Conservation (phyloP, 2,113 vertebrate genomes). For the Leiothrix lutea region DNA sequence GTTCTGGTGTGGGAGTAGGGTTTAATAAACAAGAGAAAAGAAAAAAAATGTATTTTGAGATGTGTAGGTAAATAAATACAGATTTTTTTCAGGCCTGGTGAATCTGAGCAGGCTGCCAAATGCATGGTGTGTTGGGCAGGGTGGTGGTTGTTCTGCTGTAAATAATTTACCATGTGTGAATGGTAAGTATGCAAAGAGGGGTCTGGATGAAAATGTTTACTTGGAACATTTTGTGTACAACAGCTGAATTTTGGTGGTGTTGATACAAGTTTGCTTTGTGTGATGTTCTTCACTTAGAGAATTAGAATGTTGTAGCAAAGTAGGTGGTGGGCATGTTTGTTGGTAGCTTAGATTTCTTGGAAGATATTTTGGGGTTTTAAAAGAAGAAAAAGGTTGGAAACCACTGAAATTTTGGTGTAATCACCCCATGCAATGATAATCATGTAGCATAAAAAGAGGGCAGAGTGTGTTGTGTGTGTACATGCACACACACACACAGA, state of each 20-base stretch:
- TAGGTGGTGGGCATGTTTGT: background rate
- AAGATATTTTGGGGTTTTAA: background rate
- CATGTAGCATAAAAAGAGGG: no score
- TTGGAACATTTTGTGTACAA: background rate
- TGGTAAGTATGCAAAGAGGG: slow-evolving; percentile 15
- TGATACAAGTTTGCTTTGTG: background rate
- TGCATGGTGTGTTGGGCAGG: background rate
- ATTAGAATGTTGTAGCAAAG: background rate
- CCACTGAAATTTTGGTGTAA: background rate
- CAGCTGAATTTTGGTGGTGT: background rate
- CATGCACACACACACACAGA: rapidly evolving
- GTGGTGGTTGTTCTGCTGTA: background rate
- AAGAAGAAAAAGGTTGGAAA: background rate
- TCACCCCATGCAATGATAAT: background rate
- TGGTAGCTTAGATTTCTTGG: background rate
- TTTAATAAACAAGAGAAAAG: background rate
- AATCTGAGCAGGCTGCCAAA: background rate
- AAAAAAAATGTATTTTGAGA: background rate
- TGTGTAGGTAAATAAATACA: background rate
- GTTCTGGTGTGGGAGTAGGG: background rate
- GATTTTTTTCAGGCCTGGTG: background rate
- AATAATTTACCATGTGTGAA: background rate
- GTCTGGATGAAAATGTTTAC: background rate
- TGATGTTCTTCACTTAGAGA: background rate
- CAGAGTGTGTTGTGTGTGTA: background rate